phyloP scores from a whole-genome alignment of 2,797 vertebrate species.

The Platalea minor region DNA sequence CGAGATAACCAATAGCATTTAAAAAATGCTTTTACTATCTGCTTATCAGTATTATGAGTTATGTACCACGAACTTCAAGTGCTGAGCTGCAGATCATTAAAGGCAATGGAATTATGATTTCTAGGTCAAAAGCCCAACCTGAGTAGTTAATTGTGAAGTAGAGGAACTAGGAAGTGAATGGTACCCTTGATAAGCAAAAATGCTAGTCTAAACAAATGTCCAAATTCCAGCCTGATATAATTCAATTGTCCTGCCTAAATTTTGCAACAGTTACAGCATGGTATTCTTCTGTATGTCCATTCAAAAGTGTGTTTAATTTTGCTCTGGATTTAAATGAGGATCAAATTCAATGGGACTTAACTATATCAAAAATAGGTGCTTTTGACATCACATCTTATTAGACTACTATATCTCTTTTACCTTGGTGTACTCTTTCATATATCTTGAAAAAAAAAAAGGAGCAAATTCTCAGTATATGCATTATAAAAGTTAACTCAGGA shows the following conservation, averaged over 20 bases:
- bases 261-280: not conserved
- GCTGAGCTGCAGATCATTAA: not conserved
- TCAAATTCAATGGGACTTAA: not conserved
- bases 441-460: not conserved
- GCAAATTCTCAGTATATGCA: not conserved
- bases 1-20: not conserved
- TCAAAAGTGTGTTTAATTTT: not conserved
- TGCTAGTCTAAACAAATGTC: conserved; percentile 18
- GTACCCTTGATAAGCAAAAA: conserved; percentile 37
- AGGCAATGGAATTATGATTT: not conserved
- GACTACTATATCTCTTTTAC: not conserved
- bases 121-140: not conserved
- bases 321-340: not conserved
- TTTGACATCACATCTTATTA: not conserved
- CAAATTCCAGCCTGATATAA: not conserved
- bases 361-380: not conserved
- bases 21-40: not conserved
- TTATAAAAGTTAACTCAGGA: not conserved
- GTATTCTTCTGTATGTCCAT: not conserved
- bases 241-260: not conserved
- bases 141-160: not conserved
- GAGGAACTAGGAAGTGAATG: not conserved
- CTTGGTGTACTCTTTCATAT: not conserved
- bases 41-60: not conserved
- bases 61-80: not conserved